Evolutionary conservation across 1,140 invertebrate species (phyloP), one percentile per base, ranked within the genome.

Genomic region (Stegodyphus dumicola): DNA sequence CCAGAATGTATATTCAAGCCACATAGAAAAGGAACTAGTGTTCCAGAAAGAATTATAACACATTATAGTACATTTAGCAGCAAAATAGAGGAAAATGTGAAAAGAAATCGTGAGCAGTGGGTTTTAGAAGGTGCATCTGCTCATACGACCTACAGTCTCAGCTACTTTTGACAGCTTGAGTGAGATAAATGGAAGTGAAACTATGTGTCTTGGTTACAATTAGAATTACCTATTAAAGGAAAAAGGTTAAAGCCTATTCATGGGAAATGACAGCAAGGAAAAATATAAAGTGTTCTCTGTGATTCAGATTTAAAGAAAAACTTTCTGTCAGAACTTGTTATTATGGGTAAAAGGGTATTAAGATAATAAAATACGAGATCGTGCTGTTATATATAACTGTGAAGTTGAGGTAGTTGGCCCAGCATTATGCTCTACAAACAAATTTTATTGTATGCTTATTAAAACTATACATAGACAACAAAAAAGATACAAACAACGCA

Each of bases 371-470:
- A 53, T 17, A 5, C 11, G 7, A 17, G 15, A 54, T 33, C 6
- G 6, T 9, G n/a, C 77, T 10, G 52, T 54, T 53, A 78, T 78
- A 2, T 78, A 69, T 11, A 53, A 78, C 11, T 77, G 33, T 54
- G 17, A 53, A 13, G 33, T 60, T 64, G 53, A 75, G 18, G 6
- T 64, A 10, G 53, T 83, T 51, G 7, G 11, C 13, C 7, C 71
- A 65, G 79, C 53, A 33, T 49, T 73, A 17, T 53, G 48, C 17
- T 51, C 69, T 49, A 7, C 53, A 6, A 83, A 73, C 52, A 74
- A 83, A 53, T 18, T 83, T 4, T 73, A 83, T 52, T 6, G 7
- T n/a, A 71, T 83, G 69, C 53, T 52, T 75, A 49, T 74, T 33
- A 56, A 74, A 52, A 51, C 49, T 33, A 33, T 33, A 33, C 33